Evolutionary conservation across 2,888 invertebrate genomes (phyloP).

Genomic region (Meganola albula): DNA sequence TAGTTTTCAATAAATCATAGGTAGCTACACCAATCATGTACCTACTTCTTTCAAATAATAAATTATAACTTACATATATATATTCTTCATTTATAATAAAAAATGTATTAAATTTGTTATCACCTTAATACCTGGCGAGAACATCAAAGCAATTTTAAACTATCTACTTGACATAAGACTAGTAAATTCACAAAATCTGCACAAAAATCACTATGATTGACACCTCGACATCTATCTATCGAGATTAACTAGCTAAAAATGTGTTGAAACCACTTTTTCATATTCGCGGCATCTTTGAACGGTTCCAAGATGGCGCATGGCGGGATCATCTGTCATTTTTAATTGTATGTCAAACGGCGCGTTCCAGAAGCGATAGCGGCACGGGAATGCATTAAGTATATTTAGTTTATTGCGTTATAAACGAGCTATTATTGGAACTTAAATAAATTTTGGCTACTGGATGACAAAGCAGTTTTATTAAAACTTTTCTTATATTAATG

Average conservation of each 20-base stretch:
- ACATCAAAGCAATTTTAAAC: constrained; percentile 20
- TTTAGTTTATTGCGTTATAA: constrained; percentile 74
- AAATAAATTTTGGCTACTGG: constrained; percentile 48
- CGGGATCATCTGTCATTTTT: constrained; percentile 70
- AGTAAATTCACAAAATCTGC: constrained; percentile 18
- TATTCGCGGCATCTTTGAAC: constrained; percentile 54
- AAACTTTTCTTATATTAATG: too few species aligned
- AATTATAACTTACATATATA: too few species aligned
- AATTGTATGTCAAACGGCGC: constrained; percentile 69
- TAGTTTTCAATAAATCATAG: too few species aligned
- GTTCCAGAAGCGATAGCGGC: constrained; percentile 23
- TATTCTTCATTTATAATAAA: too few species aligned
- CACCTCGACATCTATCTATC: constrained; percentile 41
- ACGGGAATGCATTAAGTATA: constrained; percentile 61
- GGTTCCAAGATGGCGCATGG: constrained; percentile 55
- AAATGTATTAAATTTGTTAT: too few species aligned
- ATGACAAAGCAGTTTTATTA: too few species aligned
- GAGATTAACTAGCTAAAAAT: constrained; percentile 54
- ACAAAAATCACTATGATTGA: constrained; percentile 40
- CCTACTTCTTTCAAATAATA: too few species aligned
- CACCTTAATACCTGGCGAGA: too few species aligned
- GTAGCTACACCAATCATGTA: too few species aligned
- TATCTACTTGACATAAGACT: constrained; percentile 22
- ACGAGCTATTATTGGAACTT: constrained; percentile 57
- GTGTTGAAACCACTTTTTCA: constrained; percentile 50